Base-by-base conservation (phyloP, 2,113 vertebrate genomes). In the Gnathonemus echidnorhynchus region DNA sequence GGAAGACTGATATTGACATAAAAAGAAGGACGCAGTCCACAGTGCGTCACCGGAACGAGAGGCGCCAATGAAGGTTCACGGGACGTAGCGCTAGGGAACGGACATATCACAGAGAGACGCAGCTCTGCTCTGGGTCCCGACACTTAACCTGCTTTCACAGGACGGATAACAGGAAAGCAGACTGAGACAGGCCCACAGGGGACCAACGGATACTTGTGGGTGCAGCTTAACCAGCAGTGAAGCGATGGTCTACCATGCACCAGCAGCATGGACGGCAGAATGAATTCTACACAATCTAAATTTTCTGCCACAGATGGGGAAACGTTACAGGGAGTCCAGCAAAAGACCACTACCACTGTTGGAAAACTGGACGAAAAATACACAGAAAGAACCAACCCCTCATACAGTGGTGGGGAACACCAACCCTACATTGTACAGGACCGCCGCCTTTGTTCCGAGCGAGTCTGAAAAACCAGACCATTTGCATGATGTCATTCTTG, bases 1-100 rank as follows among this genome's bases (percentile, higher is more conserved):
- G 89, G 89, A 89, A 89, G 89, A 89, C 89, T 89, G 49, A 89
- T 58, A 50, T 31, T 85, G 46, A 89, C 21, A 89, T 27, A 89
- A 35, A 89, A 27, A 53, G 17, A 42, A 39, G 45, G 24, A 85
- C 6, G 35, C n/a, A 53, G 49, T 39, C 31, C 70, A 24, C 70
- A 19, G 15, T 9, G 62, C 58, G 19, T 6, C n/a, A 24, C 58
- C n/a, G 35, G 52, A 66, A 50, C 31, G 39, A 17, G 8, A 35
- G 66, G 45, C 52, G 13, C 24, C 11, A 88, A 17, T 56, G n/a
- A 56, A 88, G 58, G 62, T 70, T 74, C 62, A 88, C 62, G 66
- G 62, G 88, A 74, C 31, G 62, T 74, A 45, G 21, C 27, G 21
- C 39, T 46, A 27, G 42, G 62, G 48, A 42, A 88, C 6, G 21